Evolutionary conservation across 2,888 invertebrate genomes (phyloP).

Genomic region (Andrena praecox): DNA sequence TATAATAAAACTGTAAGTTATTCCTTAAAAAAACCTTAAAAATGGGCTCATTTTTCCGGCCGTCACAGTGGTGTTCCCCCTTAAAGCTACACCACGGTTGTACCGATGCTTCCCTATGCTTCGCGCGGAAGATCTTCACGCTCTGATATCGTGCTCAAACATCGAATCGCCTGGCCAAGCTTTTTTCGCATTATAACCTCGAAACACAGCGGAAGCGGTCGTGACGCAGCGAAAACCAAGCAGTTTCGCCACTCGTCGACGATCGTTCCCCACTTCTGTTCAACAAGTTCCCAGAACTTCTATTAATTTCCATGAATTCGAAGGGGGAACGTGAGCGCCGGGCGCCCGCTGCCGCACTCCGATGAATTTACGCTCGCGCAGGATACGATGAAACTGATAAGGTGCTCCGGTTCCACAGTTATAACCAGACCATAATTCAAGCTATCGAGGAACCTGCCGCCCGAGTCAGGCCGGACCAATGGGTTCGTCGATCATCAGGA

Average conservation of each 20-base stretch:
- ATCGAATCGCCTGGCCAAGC: slow-evolving; percentile 23
- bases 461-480: slow-evolving; percentile 39
- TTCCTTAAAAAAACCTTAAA: too few relatives aligned
- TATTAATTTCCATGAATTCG: slow-evolving; percentile 10
- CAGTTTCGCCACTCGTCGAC: not conserved
- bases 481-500: slow-evolving; percentile 63
- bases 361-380: slow-evolving; percentile 58
- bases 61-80: too few relatives aligned
- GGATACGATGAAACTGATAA: slow-evolving; percentile 67
- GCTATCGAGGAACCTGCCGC: slow-evolving; percentile 47
- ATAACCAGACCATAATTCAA: slow-evolving; percentile 70
- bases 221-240: not conserved
- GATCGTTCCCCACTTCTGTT: not conserved
- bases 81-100: not conserved
- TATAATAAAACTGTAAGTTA: too few relatives aligned
- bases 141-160: slow-evolving; percentile 18
- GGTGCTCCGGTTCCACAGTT: slow-evolving; percentile 53
- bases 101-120: slow-evolving; percentile 5
- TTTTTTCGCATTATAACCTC: not conserved
- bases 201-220: not conserved
- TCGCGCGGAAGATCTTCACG: slow-evolving; percentile 17
- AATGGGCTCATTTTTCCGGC: too few relatives aligned
- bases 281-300: slow-evolving; percentile 23
- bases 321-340: not conserved
- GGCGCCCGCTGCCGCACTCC: not conserved